phyloP scores from a whole-genome alignment of 2,797 vertebrate species.

The Melanotaenia maccullochi region DNA sequence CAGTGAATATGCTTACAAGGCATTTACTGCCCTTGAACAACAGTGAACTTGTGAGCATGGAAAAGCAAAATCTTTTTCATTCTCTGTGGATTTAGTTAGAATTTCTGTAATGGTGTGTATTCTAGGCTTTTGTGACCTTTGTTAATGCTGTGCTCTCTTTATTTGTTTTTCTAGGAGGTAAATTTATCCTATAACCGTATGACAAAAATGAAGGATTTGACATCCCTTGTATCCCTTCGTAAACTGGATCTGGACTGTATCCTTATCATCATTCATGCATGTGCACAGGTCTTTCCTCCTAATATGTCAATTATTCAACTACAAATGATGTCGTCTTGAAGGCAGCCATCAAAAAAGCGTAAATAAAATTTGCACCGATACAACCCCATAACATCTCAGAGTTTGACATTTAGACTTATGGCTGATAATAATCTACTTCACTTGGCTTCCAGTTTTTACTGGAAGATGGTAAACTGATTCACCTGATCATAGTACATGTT shows the following conservation, averaged over 20 bases:
- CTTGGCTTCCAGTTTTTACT: neutral
- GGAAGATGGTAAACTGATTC: neutral
- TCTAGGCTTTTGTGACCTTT: constrained; percentile 23
- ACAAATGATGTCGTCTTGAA: too few relatives aligned
- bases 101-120: constrained; percentile 19
- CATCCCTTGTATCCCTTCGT: constrained; percentile 81
- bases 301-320: neutral
- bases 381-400: neutral
- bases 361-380: neutral
- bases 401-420: too few relatives aligned
- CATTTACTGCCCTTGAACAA: constrained; percentile 71
- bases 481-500: neutral
- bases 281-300: constrained; percentile 5
- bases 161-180: constrained; percentile 83
- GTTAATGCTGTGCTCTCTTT: constrained; percentile 19
- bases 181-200: constrained; percentile 91
- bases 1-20: constrained; percentile 70
- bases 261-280: constrained; percentile 68
- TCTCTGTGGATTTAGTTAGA: constrained; percentile 27
- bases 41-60: constrained; percentile 51
- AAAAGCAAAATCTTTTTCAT: constrained; percentile 24
- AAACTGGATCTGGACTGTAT: constrained; percentile 92
- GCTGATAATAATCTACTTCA: neutral
- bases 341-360: too few relatives aligned
- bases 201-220: constrained; percentile 88